Evolutionary conservation across 1,140 invertebrate genomes (phyloP).

Genomic region (Eriosoma lanigerum): DNA sequence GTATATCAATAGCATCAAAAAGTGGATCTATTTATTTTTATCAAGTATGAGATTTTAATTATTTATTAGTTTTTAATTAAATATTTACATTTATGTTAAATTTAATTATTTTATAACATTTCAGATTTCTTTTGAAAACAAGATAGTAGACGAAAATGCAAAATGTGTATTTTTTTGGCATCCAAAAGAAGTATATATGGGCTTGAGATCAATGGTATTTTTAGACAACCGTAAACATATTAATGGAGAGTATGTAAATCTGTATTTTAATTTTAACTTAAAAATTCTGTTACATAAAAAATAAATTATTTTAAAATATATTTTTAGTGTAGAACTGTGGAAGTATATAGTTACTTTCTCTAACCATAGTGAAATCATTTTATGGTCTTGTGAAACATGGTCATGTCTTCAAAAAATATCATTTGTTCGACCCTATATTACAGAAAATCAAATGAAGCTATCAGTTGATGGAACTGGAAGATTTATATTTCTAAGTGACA

Average conservation of each 20-base stretch:
- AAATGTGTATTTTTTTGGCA: slow-evolving; percentile 87
- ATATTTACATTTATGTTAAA: background rate
- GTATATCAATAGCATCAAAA: slow-evolving; percentile 80
- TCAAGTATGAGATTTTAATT: slow-evolving; percentile 65
- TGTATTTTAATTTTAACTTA: background rate
- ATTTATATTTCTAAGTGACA: slow-evolving; percentile 83
- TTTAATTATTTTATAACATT: slow-evolving; percentile 5
- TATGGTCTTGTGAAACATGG: slow-evolving; percentile 95
- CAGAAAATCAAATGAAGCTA: slow-evolving; percentile 68
- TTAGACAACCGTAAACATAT: slow-evolving; percentile 86
- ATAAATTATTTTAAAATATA: too few species aligned
- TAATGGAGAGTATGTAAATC: slow-evolving; percentile 74
- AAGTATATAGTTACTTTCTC: slow-evolving; percentile 90
- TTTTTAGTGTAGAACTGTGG: slow-evolving; percentile 80
- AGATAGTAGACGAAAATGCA: slow-evolving; percentile 63
- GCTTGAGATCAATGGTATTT: slow-evolving; percentile 81
- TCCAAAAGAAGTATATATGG: slow-evolving; percentile 80
- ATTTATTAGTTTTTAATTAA: background rate
- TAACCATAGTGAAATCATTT: slow-evolving; percentile 85
- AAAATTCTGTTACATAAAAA: too few species aligned
- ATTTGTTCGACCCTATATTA: slow-evolving; percentile 63
- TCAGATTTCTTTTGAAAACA: slow-evolving; percentile 62
- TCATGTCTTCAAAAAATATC: slow-evolving; percentile 83
- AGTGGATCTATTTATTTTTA: slow-evolving; percentile 92
- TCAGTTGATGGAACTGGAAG: slow-evolving; percentile 77